Percentiles rank a stretch among this genome's conserved stretches.
These are phyloP conservation scores for Sarcophaga subvicina DNA, from an alignment of 2,888 invertebrate genomes.

Conservation along the genomic window DNA sequence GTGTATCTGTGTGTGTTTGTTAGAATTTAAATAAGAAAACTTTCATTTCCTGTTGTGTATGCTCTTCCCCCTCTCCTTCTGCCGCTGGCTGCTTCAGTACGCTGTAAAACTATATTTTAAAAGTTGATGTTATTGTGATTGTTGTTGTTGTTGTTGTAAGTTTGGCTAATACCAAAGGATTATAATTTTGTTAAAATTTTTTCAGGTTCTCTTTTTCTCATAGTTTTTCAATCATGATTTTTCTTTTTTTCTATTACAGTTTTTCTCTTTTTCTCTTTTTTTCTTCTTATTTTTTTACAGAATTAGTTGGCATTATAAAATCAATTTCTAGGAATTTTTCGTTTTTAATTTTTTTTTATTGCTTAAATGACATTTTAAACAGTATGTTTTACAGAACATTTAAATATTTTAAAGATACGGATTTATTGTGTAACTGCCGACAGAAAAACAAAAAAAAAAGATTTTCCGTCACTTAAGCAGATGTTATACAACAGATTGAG, in stretches of 20 bases:
- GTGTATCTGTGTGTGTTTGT: too few species aligned
- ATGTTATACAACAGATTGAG: not conserved
- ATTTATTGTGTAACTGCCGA: too few species aligned
- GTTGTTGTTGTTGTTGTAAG: not conserved
- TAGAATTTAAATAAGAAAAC: too few species aligned
- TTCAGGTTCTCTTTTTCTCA: not conserved
- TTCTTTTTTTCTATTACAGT: not conserved
- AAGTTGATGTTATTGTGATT: not conserved
- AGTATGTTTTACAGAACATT: slow-evolving; percentile 13
- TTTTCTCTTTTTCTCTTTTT: not conserved
- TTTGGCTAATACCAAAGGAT: slow-evolving; percentile 30
- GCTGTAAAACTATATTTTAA: not conserved
- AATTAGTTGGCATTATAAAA: slow-evolving; percentile 22
- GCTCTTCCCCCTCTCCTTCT: too few species aligned
- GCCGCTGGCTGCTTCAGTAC: not conserved
- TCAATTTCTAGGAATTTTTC: not conserved
- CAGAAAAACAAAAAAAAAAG: too few species aligned
- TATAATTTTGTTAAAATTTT: slow-evolving; percentile 36
- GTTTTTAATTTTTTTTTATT: not conserved
- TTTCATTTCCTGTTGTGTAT: too few species aligned
- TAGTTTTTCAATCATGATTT: not conserved
- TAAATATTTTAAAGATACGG: slow-evolving; percentile 2
- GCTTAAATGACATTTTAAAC: slow-evolving; percentile 21
- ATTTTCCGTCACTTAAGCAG: too few species aligned
- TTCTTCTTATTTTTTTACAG: slow-evolving; percentile 4